Evolutionary conservation across 2,113 vertebrate genomes (phyloP).

Genomic region (Pteruthius melanotis): DNA sequence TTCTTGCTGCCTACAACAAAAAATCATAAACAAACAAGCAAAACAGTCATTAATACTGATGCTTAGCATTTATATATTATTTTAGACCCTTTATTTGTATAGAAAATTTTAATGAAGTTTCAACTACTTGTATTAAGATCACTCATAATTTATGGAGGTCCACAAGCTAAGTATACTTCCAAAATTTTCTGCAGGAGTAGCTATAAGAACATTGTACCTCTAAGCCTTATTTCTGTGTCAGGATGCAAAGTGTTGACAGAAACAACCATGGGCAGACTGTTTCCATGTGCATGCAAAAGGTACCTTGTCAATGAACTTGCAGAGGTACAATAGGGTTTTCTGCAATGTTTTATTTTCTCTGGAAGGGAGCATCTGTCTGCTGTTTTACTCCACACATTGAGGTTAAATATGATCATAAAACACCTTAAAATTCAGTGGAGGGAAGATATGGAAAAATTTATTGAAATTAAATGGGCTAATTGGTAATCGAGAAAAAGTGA

Average conservation of each 20-base stretch:
- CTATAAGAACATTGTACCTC: neutral
- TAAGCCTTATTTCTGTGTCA: neutral
- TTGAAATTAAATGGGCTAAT: neutral
- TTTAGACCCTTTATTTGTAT: neutral
- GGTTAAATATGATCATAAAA: neutral
- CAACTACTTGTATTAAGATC: neutral
- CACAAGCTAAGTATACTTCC: neutral
- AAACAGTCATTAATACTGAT: neutral
- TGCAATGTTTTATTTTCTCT: neutral
- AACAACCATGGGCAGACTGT: neutral
- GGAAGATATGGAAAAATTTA: neutral
- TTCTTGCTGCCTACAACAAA: neutral
- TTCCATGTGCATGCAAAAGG: neutral
- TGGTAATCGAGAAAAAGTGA: neutral
- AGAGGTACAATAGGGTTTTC: neutral
- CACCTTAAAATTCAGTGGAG: neutral
- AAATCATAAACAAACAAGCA: neutral
- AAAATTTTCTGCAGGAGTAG: neutral
- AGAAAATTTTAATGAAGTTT: neutral
- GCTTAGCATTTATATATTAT: neutral
- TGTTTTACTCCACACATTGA: neutral
- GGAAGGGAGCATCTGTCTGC: neutral
- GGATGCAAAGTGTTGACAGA: neutral
- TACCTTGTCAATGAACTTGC: neutral
- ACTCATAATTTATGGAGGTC: neutral